Base-by-base conservation (phyloP, 2,888 invertebrate species). In the Sinodicranocentrus sp. region DNA sequence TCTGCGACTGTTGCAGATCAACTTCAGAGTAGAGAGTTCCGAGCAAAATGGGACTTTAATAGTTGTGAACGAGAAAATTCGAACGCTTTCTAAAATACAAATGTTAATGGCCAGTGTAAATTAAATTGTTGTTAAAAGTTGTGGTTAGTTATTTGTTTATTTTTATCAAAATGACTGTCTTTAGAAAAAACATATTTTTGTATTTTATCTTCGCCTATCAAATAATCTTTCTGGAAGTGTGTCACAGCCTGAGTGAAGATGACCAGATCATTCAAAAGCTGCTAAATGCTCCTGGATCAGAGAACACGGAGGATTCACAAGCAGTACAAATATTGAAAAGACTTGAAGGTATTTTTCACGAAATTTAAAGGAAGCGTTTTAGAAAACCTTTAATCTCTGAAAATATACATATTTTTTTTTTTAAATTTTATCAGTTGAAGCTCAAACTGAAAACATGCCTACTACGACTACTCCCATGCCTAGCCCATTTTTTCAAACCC, bases 311-410 rank as follows among this genome's bases (percentile, higher is more conserved):
- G 10, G 75, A 63, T 21, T 75, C 75, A 21, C 39, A 75, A 15
- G 75, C 63, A 1, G 17, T 63, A 10, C 26, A 59, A 6, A 75
- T 75, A 17, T 39, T 75, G 1, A 63, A 75, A 61, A 43, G 33
- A 15, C 26, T 75, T 2, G 75, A 75, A 63, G 75, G 75, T 75
- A 52, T 1, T n/a, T 17, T n/a, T 52, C 2, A 19, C 19, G 8
- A 52, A 17, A 2, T 17, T 52, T n/a, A n/a, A n/a, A n/a, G n/a
- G n/a, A n/a, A n/a, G 39, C 39, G 13, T 39, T 8, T 13, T 39
- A 5, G 13, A 63, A 63, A 19, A 48, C 10, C 25, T 52, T 26
- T 19, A 26, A 17, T 28, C 10, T 2, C 17, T 17, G 5, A 10
- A 28, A 54, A 1, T 54, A 28, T 2, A 63, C 44, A 17, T 43